phyloP scores from a whole-genome alignment of 1,140 invertebrate genomes.

The Leguminivora glycinivorella region DNA sequence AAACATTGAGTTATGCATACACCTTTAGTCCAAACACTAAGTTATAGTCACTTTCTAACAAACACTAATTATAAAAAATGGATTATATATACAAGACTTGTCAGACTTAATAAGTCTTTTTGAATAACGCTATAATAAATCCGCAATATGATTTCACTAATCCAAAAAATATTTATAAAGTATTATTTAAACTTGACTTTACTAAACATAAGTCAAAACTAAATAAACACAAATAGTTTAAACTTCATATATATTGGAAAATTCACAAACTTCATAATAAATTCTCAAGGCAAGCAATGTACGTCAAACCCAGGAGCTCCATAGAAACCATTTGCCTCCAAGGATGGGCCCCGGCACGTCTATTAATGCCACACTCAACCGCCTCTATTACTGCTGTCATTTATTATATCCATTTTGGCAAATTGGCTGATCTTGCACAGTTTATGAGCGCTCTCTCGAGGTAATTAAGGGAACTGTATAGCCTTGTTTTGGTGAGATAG shows the following conservation, averaged over 20 bases:
- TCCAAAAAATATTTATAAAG: not conserved
- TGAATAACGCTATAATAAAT: too few relatives aligned
- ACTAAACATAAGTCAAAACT: not conserved
- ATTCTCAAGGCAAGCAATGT: constrained; percentile 13
- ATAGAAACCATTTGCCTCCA: not conserved
- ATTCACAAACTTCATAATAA: not conserved
- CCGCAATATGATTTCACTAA: too few relatives aligned
- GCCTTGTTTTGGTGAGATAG: constrained; percentile 26
- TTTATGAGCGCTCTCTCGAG: constrained; percentile 35
- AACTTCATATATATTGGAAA: not conserved
- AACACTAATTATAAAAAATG: too few relatives aligned
- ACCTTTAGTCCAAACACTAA: too few relatives aligned
- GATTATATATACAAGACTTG: too few relatives aligned
- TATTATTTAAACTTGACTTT: not conserved
- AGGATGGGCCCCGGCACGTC: constrained; percentile 43
- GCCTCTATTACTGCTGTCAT: constrained; percentile 75
- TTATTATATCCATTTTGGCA: constrained; percentile 77
- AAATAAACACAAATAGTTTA: not conserved
- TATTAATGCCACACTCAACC: constrained; percentile 76
- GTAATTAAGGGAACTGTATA: constrained; percentile 28
- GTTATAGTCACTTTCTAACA: too few relatives aligned
- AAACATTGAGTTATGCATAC: too few relatives aligned
- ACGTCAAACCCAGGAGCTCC: not conserved
- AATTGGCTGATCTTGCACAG: constrained; percentile 68
- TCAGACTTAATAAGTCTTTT: too few relatives aligned